Evolutionary conservation across 92 coral and sea anemone genomes (phyloP).

Genomic region (Montipora capitata): DNA sequence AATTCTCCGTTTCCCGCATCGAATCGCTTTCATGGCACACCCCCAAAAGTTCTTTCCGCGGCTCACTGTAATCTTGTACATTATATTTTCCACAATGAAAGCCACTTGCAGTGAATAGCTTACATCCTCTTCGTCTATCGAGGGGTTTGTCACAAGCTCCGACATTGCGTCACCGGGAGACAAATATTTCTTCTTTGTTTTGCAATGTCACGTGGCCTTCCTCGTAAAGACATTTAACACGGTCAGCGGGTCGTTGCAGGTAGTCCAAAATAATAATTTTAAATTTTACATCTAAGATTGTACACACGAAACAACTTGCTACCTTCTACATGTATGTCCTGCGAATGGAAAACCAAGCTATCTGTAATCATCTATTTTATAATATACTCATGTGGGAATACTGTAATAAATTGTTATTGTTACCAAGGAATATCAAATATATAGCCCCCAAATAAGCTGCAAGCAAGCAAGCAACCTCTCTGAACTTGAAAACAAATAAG

Average conservation of each 20-base stretch:
- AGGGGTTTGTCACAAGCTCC: conserved; percentile 22
- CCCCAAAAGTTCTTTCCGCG: conserved; percentile 64
- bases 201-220: conserved; percentile 33
- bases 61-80: conserved; percentile 70
- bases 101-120: conserved; percentile 62
- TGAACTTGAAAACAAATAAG: background rate
- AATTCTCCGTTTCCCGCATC: conserved; percentile 17
- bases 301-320: too few species aligned
- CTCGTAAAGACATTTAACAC: conserved; percentile 55
- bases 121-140: conserved; percentile 15
- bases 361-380: background rate
- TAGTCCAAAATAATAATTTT: background rate
- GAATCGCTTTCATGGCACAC: conserved; percentile 34
- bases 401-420: background rate
- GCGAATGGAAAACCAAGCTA: too few species aligned
- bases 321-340: too few species aligned
- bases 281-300: too few species aligned
- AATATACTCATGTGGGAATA: background rate
- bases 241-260: conserved; percentile 59
- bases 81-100: conserved; percentile 40
- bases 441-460: background rate
- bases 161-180: conserved; percentile 69
- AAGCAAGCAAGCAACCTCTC: too few species aligned
- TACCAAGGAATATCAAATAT: too few species aligned
- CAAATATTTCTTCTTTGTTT: conserved; percentile 41